Conservation (phyloP, 2,797 vertebrate genomes). For the Oryzias dopingdopingensis region DNA sequence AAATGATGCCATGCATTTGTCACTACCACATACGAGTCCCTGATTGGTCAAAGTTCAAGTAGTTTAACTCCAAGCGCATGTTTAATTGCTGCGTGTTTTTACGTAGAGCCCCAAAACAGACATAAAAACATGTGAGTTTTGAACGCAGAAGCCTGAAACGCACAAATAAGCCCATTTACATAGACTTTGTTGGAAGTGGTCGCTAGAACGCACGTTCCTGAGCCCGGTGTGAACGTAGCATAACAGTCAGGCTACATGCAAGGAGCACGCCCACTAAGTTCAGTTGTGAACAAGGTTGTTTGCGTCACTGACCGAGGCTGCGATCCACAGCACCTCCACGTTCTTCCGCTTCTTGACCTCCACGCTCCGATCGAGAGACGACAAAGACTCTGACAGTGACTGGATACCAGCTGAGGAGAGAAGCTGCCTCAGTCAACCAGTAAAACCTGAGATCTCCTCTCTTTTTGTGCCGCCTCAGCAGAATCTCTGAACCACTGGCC, state of each 20-base stretch:
- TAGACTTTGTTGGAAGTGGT: no score
- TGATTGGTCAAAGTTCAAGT: no score
- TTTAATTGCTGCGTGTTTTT: no score
- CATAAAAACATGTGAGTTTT: no score
- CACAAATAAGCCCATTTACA: no score
- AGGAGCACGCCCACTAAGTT: background rate
- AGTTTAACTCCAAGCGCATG: no score
- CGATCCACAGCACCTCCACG: conserved; percentile 91
- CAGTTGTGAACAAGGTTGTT: background rate
- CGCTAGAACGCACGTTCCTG: no score
- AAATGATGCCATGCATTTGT: no score
- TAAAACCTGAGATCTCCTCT: background rate
- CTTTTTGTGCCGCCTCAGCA: background rate
- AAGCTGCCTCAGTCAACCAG: background rate
- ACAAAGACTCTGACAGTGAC: conserved; percentile 81
- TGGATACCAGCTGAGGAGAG: conserved; percentile 72
- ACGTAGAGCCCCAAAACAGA: no score
- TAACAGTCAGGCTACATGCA: background rate
- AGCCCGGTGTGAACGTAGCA: no score
- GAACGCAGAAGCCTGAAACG: no score
- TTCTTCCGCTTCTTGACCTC: conserved; percentile 90
- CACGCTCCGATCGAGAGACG: conserved; percentile 85
- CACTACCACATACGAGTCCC: no score
- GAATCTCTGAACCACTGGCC: background rate
- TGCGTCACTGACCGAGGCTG: conserved; percentile 82